A percentile compares a stretch with the other conserved stretches of the same genome.
These are phyloP conservation scores for Lagorchestes hirsutus DNA, from an alignment of 2,797 vertebrate species.

Conservation along the genomic window DNA sequence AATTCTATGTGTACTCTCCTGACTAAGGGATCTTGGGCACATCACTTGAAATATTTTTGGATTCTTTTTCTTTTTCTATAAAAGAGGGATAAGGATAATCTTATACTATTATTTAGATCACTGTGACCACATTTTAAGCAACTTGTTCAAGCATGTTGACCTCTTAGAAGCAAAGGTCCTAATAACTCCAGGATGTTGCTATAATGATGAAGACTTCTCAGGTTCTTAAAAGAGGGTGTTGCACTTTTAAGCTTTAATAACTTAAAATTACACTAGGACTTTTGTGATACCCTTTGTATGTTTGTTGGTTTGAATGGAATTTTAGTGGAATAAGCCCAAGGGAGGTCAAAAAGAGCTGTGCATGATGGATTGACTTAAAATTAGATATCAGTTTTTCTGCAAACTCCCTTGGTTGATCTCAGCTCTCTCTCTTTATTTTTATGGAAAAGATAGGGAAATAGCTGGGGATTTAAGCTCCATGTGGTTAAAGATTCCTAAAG, in stretches of 20 bases:
- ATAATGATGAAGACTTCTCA: background rate
- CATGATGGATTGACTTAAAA: background rate
- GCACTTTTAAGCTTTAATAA: background rate
- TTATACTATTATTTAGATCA: conserved; percentile 26
- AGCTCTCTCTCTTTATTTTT: background rate
- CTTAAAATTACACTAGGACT: background rate
- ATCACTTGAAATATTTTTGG: conserved; percentile 9
- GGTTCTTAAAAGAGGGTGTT: background rate
- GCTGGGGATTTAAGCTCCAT: background rate
- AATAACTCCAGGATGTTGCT: conserved; percentile 3
- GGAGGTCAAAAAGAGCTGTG: background rate
- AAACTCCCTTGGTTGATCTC: background rate
- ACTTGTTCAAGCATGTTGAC: conserved; percentile 13
- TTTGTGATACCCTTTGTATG: background rate
- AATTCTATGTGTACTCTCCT: background rate
- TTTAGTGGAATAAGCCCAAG: background rate
- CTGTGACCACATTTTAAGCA: background rate
- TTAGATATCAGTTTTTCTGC: conserved; percentile 33
- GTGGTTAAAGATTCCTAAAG: background rate
- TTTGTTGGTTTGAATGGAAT: background rate
- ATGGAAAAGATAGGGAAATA: background rate
- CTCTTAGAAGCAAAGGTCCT: background rate
- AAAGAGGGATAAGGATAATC: conserved; percentile 31
- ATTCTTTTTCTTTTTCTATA: conserved; percentile 30
- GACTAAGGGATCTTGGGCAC: background rate